phyloP scores from a whole-genome alignment of 1,140 invertebrate species.

The Philotrypesis tridentata region DNA sequence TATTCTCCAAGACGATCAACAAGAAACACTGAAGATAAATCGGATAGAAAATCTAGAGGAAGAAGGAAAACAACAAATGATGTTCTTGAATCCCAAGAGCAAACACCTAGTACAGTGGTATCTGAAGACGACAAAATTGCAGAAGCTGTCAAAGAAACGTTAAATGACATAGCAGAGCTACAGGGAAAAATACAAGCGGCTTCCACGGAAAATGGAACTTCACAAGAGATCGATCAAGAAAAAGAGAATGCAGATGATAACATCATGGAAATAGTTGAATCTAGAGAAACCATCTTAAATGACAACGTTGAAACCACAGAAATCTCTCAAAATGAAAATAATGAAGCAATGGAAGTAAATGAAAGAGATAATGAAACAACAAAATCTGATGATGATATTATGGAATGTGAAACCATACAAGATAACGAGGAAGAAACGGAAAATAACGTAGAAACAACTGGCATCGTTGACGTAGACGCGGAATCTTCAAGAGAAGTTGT shows the following conservation, averaged over 20 bases:
- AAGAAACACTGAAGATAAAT: not conserved
- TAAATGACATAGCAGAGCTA: slow-evolving; percentile 45
- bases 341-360: not conserved
- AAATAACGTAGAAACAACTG: not conserved
- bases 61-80: slow-evolving; percentile 16
- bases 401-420: not conserved
- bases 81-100: not conserved
- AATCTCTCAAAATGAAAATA: not conserved
- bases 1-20: not conserved
- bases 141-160: slow-evolving; percentile 41
- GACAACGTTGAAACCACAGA: not conserved
- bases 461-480: not conserved
- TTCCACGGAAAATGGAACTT: not conserved
- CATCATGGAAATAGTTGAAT: not conserved
- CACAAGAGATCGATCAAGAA: not conserved
- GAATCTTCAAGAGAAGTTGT: not conserved
- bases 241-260: not conserved
- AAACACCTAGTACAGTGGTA: not conserved
- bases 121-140: slow-evolving; percentile 33
- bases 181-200: slow-evolving; percentile 36
- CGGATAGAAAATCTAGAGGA: slow-evolving; percentile 15
- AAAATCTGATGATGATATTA: slow-evolving; percentile 10
- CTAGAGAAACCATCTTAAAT: not conserved
- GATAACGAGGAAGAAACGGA: not conserved
- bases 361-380: not conserved